Percentiles rank a stretch among this genome's conserved stretches.
Evolutionary conservation across 2,888 invertebrate species (phyloP).

Genomic region (Halictus quadricinctus): DNA sequence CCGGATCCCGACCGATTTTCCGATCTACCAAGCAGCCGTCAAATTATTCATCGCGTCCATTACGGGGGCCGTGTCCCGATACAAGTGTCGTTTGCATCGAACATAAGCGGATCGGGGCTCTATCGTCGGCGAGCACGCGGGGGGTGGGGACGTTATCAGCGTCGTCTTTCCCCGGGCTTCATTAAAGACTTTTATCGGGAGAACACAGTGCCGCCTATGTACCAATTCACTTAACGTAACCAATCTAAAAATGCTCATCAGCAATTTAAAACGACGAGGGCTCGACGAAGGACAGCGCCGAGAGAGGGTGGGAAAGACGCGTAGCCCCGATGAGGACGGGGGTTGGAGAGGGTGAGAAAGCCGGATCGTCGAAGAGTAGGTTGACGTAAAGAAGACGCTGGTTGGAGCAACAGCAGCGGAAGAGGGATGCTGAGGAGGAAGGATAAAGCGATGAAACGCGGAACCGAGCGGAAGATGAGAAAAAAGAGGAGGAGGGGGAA

Average conservation of each 20-base stretch:
- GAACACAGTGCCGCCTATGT: conserved; percentile 80
- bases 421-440: conserved; percentile 33
- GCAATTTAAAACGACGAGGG: conserved; percentile 81
- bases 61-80: conserved; percentile 31
- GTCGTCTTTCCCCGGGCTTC: conserved; percentile 70
- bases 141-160: conserved; percentile 41
- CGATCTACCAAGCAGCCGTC: neutral
- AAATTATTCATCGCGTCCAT: conserved; percentile 37
- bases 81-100: conserved; percentile 37
- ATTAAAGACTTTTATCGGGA: conserved; percentile 79
- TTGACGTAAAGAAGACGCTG: neutral
- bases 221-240: conserved; percentile 82
- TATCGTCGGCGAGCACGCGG: conserved; percentile 42
- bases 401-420: neutral
- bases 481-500: conserved; percentile 32
- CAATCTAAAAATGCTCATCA: conserved; percentile 82
- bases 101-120: conserved; percentile 44
- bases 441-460: conserved; percentile 25
- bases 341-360: conserved; percentile 28
- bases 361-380: conserved; percentile 7
- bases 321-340: conserved; percentile 58
- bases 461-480: conserved; percentile 22
- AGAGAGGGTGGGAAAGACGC: conserved; percentile 32
- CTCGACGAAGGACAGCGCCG: conserved; percentile 67
- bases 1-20: neutral